These are phyloP conservation scores for Drosophila histrio DNA, from an alignment of 2,888 invertebrate genomes.

Conservation along the genomic window DNA sequence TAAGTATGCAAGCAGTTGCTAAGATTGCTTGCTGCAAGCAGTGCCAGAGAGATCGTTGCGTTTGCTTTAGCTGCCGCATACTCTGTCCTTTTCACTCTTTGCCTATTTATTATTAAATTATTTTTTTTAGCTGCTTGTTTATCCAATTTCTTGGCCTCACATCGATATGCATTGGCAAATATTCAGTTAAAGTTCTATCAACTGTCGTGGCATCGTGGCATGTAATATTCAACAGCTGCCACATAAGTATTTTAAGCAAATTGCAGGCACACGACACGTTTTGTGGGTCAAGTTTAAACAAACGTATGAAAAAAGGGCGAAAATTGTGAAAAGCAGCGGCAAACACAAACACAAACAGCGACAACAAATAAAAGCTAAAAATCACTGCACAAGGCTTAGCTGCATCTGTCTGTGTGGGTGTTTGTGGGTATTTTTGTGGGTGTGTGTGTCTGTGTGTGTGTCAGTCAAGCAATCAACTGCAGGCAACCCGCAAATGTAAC, in stretches of 20 bases:
- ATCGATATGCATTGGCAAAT: neutral
- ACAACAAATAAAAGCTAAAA: slow-evolving; percentile 29
- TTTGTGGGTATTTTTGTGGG: neutral
- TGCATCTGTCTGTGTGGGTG: neutral
- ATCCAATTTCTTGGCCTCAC: neutral
- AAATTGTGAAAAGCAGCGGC: slow-evolving; percentile 37
- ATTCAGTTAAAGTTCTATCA: neutral
- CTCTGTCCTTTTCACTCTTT: neutral
- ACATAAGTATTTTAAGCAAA: slow-evolving; percentile 2
- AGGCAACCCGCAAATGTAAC: slow-evolving; percentile 41
- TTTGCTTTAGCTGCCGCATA: neutral
- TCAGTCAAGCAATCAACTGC: slow-evolving; percentile 21
- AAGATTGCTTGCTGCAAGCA: neutral
- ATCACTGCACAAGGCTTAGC: slow-evolving; percentile 36
- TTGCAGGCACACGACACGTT: slow-evolving; percentile 6
- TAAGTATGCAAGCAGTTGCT: neutral
- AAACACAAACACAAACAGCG: slow-evolving; percentile 7
- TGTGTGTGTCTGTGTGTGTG: slow-evolving; percentile 21
- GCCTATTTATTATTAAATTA: no score
- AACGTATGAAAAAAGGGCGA: slow-evolving; percentile 36
- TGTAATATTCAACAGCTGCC: slow-evolving; percentile 1
- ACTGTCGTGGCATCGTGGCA: no score
- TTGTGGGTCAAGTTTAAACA: slow-evolving; percentile 74
- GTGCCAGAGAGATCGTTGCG: neutral
- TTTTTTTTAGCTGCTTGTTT: neutral